Evolutionary conservation across 2,888 invertebrate genomes (phyloP).

Genomic region (Scelioninae gen. 1): DNA sequence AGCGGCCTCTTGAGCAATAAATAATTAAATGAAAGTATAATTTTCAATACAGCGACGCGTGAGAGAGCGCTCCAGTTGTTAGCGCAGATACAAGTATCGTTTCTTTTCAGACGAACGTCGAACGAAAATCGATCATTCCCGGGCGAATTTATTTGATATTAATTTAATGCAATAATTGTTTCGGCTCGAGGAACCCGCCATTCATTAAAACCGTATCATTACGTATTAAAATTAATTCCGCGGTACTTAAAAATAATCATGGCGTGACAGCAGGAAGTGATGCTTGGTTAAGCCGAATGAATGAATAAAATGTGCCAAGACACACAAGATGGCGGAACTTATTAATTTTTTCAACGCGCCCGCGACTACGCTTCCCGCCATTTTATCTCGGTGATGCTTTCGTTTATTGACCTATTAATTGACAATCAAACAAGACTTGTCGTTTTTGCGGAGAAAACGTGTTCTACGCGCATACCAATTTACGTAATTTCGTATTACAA

Average conservation of each 20-base stretch:
- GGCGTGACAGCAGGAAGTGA: constrained; percentile 69
- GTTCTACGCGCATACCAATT: constrained; percentile 1
- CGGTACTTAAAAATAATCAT: constrained; percentile 68
- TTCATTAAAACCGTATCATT: constrained; percentile 67
- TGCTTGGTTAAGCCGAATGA: constrained; percentile 67
- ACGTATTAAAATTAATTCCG: constrained; percentile 67
- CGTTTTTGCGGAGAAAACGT: constrained; percentile 10
- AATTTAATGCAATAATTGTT: constrained; percentile 54
- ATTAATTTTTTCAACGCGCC: constrained; percentile 58
- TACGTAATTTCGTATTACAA: constrained; percentile 24
- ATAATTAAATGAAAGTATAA: constrained; percentile 57
- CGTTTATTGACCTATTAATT: constrained; percentile 39
- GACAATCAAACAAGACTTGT: constrained; percentile 14
- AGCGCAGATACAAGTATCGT: constrained; percentile 42
- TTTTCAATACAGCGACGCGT: constrained; percentile 49
- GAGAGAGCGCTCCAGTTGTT: constrained; percentile 45
- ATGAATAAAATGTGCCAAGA: constrained; percentile 68
- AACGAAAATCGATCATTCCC: constrained; percentile 56
- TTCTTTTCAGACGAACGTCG: constrained; percentile 50
- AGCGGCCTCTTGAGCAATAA: constrained; percentile 59
- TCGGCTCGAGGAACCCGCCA: constrained; percentile 51
- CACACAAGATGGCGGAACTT: constrained; percentile 65
- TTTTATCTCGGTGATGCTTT: constrained; percentile 26
- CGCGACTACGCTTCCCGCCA: constrained; percentile 36
- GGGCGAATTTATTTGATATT: constrained; percentile 52